These are phyloP conservation scores for Otocyon megalotis DNA, from an alignment of 2,113 vertebrate species.

Conservation along the genomic window DNA sequence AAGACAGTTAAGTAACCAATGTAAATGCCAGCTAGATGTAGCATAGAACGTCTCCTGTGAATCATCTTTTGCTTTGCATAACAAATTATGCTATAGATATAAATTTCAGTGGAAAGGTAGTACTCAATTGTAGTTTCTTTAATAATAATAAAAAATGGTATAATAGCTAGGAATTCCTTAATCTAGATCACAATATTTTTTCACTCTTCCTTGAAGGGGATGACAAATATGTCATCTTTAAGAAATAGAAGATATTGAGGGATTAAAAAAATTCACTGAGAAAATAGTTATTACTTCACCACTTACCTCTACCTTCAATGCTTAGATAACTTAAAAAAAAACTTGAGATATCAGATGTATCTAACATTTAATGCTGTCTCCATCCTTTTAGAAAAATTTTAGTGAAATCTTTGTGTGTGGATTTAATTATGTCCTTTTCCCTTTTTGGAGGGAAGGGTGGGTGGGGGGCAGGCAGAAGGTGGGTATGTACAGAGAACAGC, in stretches of 20 bases:
- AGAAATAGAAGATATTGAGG: not conserved
- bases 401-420: not conserved
- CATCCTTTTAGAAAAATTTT: not conserved
- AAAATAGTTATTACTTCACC: not conserved
- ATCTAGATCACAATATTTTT: not conserved
- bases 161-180: not conserved
- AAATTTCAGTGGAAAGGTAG: not conserved
- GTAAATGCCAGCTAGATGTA: not conserved
- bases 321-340: not conserved
- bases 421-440: not conserved
- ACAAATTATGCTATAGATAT: not conserved
- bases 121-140: not conserved
- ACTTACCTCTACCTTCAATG: not conserved
- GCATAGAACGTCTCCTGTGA: not conserved
- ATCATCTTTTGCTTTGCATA: not conserved
- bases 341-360: not conserved
- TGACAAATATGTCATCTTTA: not conserved
- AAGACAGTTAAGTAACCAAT: not conserved
- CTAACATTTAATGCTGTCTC: not conserved
- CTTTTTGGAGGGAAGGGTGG: not conserved
- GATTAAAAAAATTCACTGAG: not conserved
- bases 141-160: not conserved
- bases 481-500: not conserved
- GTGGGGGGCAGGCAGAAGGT: not conserved
- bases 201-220: not conserved